Conservation (phyloP, 2,113 vertebrate species). For the Malurus elegans region DNA sequence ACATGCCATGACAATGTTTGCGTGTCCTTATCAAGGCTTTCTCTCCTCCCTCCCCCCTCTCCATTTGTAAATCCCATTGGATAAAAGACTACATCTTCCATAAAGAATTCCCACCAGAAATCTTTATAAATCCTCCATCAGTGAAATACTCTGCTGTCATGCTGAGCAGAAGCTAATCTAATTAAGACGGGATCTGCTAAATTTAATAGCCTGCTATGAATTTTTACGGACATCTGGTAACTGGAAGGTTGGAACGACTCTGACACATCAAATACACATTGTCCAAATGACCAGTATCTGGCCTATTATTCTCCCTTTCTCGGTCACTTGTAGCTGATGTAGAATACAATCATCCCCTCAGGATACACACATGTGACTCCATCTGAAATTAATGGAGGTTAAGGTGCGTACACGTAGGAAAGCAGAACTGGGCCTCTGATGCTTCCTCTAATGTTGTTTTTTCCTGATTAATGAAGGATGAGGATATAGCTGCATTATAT, state of each 20-base stretch:
- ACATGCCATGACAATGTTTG: slow-evolving; percentile 60
- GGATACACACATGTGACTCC: neutral
- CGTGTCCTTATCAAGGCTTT: slow-evolving; percentile 54
- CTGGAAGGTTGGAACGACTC: slow-evolving; percentile 70
- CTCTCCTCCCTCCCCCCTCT: neutral
- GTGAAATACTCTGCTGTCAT: slow-evolving; percentile 71
- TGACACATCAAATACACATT: slow-evolving; percentile 68
- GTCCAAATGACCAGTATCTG: slow-evolving; percentile 70
- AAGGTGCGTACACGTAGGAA: neutral
- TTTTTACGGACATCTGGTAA: slow-evolving; percentile 80
- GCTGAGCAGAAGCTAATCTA: slow-evolving; percentile 81
- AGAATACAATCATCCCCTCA: neutral
- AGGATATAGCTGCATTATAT: neutral
- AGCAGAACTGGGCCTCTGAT: neutral
- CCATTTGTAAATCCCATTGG: slow-evolving; percentile 66
- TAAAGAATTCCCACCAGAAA: slow-evolving; percentile 81
- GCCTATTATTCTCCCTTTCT: slow-evolving; percentile 40
- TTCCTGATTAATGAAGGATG: slow-evolving; percentile 1
- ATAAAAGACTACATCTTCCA: slow-evolving; percentile 72
- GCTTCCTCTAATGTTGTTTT: neutral
- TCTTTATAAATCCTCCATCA: slow-evolving; percentile 75
- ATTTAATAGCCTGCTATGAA: slow-evolving; percentile 82
- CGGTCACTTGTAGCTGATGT: slow-evolving; percentile 21
- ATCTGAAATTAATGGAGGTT: slow-evolving; percentile 8
- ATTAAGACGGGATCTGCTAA: slow-evolving; percentile 81